These are phyloP conservation scores for Triplophysa siluroides DNA, from an alignment of 2,113 vertebrate species.

Conservation along the genomic window DNA sequence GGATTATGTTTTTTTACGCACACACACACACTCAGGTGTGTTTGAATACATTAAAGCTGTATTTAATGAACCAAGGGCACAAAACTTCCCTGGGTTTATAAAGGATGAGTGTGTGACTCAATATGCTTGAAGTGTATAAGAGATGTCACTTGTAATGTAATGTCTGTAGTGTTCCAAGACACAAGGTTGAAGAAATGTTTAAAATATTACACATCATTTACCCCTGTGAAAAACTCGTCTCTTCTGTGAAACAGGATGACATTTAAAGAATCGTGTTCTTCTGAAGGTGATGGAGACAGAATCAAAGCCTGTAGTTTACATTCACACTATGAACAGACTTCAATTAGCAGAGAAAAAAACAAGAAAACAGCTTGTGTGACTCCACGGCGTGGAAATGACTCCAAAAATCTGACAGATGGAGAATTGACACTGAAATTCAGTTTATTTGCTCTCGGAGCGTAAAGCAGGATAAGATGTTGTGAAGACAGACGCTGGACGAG, in stretches of 20 bases:
- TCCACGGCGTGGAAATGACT: constrained; percentile 4
- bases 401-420: constrained; percentile 24
- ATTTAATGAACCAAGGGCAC: constrained; percentile 2
- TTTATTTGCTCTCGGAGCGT: constrained; percentile 33
- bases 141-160: constrained; percentile 26
- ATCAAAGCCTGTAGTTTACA: background rate
- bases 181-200: background rate
- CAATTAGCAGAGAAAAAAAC: background rate
- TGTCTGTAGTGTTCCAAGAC: background rate
- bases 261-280: no score
- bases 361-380: constrained; percentile 20
- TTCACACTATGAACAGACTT: background rate
- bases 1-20: no score
- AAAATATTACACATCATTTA: background rate
- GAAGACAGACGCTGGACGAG: constrained; percentile 43
- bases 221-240: no score
- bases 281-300: background rate
- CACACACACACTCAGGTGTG: background rate
- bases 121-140: constrained; percentile 25
- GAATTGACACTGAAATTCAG: constrained; percentile 28
- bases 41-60: background rate
- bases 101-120: background rate
- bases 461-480: constrained; percentile 29
- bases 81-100: background rate
- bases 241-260: no score